A percentile compares a stretch with the other conserved stretches of the same genome.
These are phyloP conservation scores for Pomatostomus ruficeps DNA, from an alignment of 2,113 vertebrate species.

Conservation along the genomic window DNA sequence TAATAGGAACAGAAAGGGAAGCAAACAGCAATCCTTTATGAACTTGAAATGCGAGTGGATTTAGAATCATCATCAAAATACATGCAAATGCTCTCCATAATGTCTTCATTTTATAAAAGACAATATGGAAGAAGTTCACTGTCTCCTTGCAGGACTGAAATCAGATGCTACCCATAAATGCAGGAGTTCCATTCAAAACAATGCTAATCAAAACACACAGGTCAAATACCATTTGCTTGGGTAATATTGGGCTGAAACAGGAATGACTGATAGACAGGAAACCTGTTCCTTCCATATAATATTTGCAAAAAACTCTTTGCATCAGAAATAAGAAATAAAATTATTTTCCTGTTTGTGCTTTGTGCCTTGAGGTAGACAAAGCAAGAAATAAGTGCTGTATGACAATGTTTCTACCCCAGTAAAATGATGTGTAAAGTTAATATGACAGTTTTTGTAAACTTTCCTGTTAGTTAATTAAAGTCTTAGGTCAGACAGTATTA, in stretches of 20 bases:
- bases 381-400: background rate
- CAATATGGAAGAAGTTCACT: background rate
- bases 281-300: background rate
- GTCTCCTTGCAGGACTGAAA: background rate
- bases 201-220: background rate
- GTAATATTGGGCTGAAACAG: background rate
- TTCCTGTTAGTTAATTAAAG: slow-evolving; percentile 51
- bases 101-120: background rate
- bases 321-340: background rate
- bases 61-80: background rate
- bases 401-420: background rate
- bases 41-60: background rate
- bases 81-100: background rate
- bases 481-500: slow-evolving; percentile 25
- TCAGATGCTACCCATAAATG: background rate
- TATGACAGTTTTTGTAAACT: slow-evolving; percentile 28
- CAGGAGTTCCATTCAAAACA: background rate
- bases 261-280: background rate
- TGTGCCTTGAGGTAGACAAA: background rate
- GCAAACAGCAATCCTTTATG: background rate
- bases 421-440: slow-evolving; percentile 35
- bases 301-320: background rate
- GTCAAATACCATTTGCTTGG: background rate
- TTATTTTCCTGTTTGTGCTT: background rate
- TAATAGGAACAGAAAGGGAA: background rate